These are phyloP conservation scores for Crotalus horridus DNA, from an alignment of 2,113 vertebrate genomes.

Conservation along the genomic window DNA sequence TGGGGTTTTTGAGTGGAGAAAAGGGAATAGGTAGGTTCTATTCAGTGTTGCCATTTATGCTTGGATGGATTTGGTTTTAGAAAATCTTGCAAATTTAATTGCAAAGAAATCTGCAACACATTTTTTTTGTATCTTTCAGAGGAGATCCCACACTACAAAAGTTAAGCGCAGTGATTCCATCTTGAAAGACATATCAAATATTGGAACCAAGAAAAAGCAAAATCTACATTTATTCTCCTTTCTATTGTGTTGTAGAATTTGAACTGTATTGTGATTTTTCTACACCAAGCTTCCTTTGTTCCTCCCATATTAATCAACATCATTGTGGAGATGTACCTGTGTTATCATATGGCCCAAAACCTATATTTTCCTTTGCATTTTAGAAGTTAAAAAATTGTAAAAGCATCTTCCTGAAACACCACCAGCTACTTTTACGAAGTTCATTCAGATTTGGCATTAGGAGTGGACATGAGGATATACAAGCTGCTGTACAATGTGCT, in stretches of 20 bases:
- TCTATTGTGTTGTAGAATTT: too few relatives aligned
- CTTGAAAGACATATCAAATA: neutral
- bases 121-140: neutral
- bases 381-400: neutral
- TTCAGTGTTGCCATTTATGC: neutral
- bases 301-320: neutral
- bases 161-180: neutral
- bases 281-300: neutral
- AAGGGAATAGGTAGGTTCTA: neutral
- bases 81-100: neutral
- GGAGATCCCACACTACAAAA: neutral
- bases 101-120: neutral
- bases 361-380: neutral
- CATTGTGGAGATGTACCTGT: neutral
- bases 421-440: neutral
- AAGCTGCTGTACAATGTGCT: neutral
- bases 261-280: neutral
- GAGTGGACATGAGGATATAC: neutral
- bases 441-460: neutral
- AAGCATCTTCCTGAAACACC: neutral
- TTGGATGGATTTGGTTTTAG: neutral
- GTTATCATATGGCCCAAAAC: neutral
- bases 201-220: neutral
- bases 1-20: neutral
- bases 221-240: neutral